Conservation (phyloP, 64 coral and sea anemone species). For the Stichodactyla mertensii region DNA sequence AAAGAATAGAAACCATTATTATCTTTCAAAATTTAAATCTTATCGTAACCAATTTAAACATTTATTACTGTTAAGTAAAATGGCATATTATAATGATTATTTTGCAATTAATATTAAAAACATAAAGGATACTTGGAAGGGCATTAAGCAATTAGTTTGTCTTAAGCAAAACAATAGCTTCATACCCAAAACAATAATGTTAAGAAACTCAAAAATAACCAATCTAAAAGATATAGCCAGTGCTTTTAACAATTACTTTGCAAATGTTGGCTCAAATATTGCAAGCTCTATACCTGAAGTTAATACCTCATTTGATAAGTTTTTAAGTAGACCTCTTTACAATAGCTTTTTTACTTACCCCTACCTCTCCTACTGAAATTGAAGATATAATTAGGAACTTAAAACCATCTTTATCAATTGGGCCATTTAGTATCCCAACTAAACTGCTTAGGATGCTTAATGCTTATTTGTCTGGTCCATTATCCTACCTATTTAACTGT, state of each 20-base stretch:
- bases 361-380: background rate
- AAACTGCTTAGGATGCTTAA: background rate
- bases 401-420: background rate
- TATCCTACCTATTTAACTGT: conserved; percentile 8
- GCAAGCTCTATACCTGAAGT: background rate
- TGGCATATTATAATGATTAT: background rate
- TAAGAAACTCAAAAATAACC: background rate
- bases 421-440: background rate
- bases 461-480: background rate
- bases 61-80: background rate
- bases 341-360: no score
- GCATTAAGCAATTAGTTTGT: background rate
- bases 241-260: background rate
- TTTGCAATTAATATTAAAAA: background rate
- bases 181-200: background rate
- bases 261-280: background rate
- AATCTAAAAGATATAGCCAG: background rate
- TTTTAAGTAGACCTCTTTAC: no score
- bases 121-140: background rate
- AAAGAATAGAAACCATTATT: background rate
- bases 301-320: background rate
- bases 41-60: background rate
- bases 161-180: background rate
- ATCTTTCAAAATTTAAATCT: background rate
- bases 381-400: background rate